Percentiles rank a stretch among this genome's conserved stretches.
phyloP scores from a whole-genome alignment of 2,888 invertebrate genomes.

The Trichogramma dendrolimi region DNA sequence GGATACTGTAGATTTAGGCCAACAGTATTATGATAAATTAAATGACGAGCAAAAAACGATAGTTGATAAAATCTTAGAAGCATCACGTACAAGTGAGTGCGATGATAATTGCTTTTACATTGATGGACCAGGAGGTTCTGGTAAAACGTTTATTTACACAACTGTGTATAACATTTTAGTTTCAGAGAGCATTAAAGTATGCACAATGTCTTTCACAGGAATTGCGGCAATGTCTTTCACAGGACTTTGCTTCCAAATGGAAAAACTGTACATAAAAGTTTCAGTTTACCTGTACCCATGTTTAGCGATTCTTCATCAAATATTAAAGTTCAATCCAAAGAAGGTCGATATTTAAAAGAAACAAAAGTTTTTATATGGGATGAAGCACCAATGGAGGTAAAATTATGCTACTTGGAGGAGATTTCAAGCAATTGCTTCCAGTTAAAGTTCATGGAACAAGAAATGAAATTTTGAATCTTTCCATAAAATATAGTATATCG shows the following conservation, averaged over 20 bases:
- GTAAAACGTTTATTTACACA: conserved; percentile 9
- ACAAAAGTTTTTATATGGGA: conserved; percentile 18
- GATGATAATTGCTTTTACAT: conserved; percentile 17
- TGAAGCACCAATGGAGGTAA: too few species aligned
- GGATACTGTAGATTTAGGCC: too few species aligned
- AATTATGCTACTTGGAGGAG: too few species aligned
- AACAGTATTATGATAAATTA: too few species aligned
- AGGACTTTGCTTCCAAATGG: conserved; percentile 42
- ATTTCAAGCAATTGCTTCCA: too few species aligned
- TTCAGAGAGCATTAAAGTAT: conserved; percentile 4
- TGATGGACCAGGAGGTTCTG: conserved; percentile 22
- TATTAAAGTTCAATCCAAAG: neutral
- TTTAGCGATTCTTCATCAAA: conserved; percentile 15
- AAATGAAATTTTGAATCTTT: too few species aligned
- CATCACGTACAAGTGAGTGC: too few species aligned
- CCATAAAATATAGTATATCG: too few species aligned
- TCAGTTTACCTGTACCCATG: conserved; percentile 27
- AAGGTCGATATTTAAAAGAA: neutral
- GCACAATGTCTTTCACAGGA: conserved; percentile 30
- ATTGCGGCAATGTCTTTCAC: conserved; percentile 35
- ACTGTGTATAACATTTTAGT: neutral
- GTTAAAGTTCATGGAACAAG: too few species aligned
- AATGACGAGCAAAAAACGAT: too few species aligned
- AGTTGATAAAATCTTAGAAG: too few species aligned
- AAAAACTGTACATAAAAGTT: conserved; percentile 43